phyloP scores from a whole-genome alignment of 2,113 vertebrate species.

The Bombycilla garrulus region DNA sequence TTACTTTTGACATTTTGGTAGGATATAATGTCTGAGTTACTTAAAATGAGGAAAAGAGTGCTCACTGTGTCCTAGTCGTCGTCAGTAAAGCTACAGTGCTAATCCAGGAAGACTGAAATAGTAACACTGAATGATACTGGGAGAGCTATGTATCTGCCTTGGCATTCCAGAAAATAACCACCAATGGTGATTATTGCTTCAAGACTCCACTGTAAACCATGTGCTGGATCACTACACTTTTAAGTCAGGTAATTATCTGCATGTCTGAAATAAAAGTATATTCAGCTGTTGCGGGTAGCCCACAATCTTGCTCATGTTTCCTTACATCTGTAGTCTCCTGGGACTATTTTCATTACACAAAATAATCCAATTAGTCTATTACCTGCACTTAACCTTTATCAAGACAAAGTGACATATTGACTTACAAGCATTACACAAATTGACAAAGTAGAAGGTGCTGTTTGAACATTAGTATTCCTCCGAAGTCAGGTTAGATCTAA shows the following conservation, averaged over 20 bases:
- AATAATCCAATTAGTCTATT: slow-evolving; percentile 6
- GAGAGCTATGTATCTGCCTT: neutral
- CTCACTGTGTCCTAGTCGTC: neutral
- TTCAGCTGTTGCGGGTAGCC: neutral
- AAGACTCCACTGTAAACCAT: neutral
- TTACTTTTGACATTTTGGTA: neutral
- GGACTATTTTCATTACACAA: neutral
- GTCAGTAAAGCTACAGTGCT: neutral
- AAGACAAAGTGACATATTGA: neutral
- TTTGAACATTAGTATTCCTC: neutral
- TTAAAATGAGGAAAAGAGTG: neutral
- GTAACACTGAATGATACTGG: neutral
- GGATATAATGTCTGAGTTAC: neutral
- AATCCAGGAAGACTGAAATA: neutral
- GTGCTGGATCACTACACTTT: neutral
- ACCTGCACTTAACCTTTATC: slow-evolving; percentile 32
- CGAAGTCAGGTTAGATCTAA: neutral
- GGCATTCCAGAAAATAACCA: neutral
- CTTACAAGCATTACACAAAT: slow-evolving; percentile 28
- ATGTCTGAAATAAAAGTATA: neutral
- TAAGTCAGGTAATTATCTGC: neutral
- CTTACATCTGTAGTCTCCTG: neutral
- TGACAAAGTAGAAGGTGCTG: neutral
- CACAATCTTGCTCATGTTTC: neutral
- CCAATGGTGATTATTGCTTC: neutral